Conservation (phyloP, 2,888 invertebrate species). For the Leptura quadrifasciata region DNA sequence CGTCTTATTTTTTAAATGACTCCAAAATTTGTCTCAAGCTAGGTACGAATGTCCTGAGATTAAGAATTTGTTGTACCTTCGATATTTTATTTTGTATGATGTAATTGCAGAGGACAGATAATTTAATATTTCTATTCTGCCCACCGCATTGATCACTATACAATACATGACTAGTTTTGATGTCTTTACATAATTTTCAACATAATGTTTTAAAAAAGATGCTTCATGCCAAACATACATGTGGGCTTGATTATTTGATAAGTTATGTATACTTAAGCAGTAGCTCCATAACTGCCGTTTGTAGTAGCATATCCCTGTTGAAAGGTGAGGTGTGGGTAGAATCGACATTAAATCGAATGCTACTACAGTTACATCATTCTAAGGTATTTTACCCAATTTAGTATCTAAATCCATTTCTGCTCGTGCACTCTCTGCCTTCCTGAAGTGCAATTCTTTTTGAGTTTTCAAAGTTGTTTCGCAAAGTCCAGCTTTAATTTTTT, state of each 20-base stretch:
- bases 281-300: conserved; percentile 57
- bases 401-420: not conserved
- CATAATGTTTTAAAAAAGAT: conserved; percentile 59
- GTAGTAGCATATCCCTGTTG: conserved; percentile 59
- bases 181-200: conserved; percentile 49
- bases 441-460: not conserved
- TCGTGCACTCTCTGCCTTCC: conserved; percentile 10
- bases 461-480: not conserved
- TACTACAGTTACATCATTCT: conserved; percentile 39
- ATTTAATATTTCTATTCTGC: conserved; percentile 62
- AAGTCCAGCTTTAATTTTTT: conserved; percentile 10
- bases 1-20: conserved; percentile 51
- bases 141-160: conserved; percentile 60
- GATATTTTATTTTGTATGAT: conserved; percentile 38
- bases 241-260: conserved; percentile 25
- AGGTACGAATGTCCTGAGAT: conserved; percentile 61
- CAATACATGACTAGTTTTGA: conserved; percentile 52
- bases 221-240: conserved; percentile 62
- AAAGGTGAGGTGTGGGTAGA: conserved; percentile 44
- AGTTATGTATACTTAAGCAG: conserved; percentile 54
- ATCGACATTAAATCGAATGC: conserved; percentile 49
- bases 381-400: conserved; percentile 1
- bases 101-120: conserved; percentile 55
- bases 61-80: conserved; percentile 55
- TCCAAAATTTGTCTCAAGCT: conserved; percentile 57